Evolutionary conservation across 2,888 invertebrate species (phyloP).

Genomic region (Tetragonula carbonaria): DNA sequence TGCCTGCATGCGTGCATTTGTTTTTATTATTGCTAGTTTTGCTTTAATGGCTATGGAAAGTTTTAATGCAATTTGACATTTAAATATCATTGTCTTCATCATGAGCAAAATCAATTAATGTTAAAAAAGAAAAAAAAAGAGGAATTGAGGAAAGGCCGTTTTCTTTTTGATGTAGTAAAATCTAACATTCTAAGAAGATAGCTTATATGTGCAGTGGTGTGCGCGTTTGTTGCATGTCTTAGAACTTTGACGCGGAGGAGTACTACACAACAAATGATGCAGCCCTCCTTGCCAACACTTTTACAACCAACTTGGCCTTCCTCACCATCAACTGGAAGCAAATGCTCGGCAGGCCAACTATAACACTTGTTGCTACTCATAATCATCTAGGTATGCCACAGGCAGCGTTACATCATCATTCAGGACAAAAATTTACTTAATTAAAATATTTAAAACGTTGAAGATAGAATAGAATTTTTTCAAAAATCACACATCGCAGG

Average conservation of each 20-base stretch:
- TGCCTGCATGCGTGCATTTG: slow-evolving; percentile 77
- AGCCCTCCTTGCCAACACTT: slow-evolving; percentile 96
- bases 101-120: slow-evolving; percentile 46
- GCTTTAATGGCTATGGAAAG: slow-evolving; percentile 55
- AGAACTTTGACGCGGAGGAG: slow-evolving; percentile 96
- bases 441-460: background rate
- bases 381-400: slow-evolving; percentile 91
- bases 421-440: slow-evolving; percentile 26
- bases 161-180: slow-evolving; percentile 37
- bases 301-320: slow-evolving; percentile 97
- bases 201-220: slow-evolving; percentile 75
- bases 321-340: slow-evolving; percentile 98
- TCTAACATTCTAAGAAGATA: slow-evolving; percentile 41
- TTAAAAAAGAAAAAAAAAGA: slow-evolving; percentile 15
- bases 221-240: slow-evolving; percentile 84
- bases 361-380: slow-evolving; percentile 94
- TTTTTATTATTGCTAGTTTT: slow-evolving; percentile 52
- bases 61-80: slow-evolving; percentile 44
- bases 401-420: slow-evolving; percentile 60
- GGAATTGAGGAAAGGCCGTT: slow-evolving; percentile 34
- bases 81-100: slow-evolving; percentile 37
- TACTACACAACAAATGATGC: slow-evolving; percentile 99
- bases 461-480: slow-evolving; percentile 7
- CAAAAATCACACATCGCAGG: slow-evolving; percentile 4
- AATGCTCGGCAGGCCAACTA: slow-evolving; percentile 97